Percentiles rank a stretch among this genome's conserved stretches.
Evolutionary conservation across 2,888 invertebrate genomes (phyloP).

Genomic region (Herminia tarsipennalis): DNA sequence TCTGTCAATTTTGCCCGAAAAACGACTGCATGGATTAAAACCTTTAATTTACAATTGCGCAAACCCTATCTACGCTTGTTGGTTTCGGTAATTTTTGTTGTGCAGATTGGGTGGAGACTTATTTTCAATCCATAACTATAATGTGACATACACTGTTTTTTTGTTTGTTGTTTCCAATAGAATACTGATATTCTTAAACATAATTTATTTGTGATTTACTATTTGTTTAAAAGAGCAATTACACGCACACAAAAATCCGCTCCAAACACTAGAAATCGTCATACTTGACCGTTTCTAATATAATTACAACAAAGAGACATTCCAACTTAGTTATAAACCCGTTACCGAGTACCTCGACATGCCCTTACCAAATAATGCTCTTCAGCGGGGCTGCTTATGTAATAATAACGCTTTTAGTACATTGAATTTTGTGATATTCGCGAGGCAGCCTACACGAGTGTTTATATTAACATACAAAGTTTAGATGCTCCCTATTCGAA

Average conservation of each 20-base stretch:
- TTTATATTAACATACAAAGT: slow-evolving; percentile 81
- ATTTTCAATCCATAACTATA: no score
- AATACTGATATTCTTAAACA: neutral
- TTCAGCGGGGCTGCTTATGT: slow-evolving; percentile 57
- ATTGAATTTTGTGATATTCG: slow-evolving; percentile 70
- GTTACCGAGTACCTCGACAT: slow-evolving; percentile 45
- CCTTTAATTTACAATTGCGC: no score
- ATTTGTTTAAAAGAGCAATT: neutral
- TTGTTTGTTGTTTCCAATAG: no score
- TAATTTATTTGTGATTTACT: neutral
- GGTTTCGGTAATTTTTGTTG: no score
- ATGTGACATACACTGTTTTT: no score
- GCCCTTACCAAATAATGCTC: slow-evolving; percentile 54
- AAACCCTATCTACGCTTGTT: no score
- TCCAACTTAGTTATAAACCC: slow-evolving; percentile 40
- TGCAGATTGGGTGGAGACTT: no score
- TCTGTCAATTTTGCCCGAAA: no score
- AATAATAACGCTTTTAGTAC: slow-evolving; percentile 69
- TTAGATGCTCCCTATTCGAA: slow-evolving; percentile 67
- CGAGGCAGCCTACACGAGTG: slow-evolving; percentile 74
- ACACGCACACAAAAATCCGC: slow-evolving; percentile 9
- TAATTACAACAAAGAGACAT: slow-evolving; percentile 30
- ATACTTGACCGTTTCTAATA: slow-evolving; percentile 19
- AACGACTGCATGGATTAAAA: no score
- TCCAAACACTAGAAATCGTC: slow-evolving; percentile 2